phyloP scores from a whole-genome alignment of 2,888 invertebrate genomes.

The Lottia gigantea region DNA sequence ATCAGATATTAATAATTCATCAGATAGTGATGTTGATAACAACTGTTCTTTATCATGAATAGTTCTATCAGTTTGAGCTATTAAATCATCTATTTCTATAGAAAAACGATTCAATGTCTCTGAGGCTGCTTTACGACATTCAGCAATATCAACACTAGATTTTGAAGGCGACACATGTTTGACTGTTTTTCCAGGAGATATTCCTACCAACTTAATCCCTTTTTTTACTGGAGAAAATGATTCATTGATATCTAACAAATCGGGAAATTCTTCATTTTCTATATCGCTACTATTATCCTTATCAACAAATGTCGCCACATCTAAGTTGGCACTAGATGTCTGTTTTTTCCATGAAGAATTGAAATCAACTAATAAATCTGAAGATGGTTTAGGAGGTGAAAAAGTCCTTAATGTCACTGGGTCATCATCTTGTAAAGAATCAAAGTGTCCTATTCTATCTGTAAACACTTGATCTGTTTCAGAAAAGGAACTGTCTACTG shows the following conservation, averaged over 20 bases:
- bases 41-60: slow-evolving; percentile 3
- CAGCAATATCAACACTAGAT: background rate
- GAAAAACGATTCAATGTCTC: background rate
- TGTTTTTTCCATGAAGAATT: background rate
- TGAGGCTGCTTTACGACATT: background rate
- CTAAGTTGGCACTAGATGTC: background rate
- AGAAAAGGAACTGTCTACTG: background rate
- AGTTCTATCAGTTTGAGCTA: background rate
- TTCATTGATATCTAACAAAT: background rate
- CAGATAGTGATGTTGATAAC: background rate
- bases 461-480: background rate
- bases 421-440: background rate
- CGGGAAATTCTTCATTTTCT: slow-evolving; percentile 1
- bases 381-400: background rate
- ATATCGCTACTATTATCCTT: background rate
- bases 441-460: background rate
- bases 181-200: background rate
- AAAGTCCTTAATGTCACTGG: background rate
- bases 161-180: background rate
- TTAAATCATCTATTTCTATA: slow-evolving; percentile 1
- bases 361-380: background rate
- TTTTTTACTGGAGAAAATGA: background rate
- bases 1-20: background rate
- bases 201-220: background rate
- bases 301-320: background rate